A percentile compares a stretch with the other conserved stretches of the same genome.
Evolutionary conservation across 2,797 vertebrate species (phyloP).

Genomic region (Ambastaia sidthimunki): DNA sequence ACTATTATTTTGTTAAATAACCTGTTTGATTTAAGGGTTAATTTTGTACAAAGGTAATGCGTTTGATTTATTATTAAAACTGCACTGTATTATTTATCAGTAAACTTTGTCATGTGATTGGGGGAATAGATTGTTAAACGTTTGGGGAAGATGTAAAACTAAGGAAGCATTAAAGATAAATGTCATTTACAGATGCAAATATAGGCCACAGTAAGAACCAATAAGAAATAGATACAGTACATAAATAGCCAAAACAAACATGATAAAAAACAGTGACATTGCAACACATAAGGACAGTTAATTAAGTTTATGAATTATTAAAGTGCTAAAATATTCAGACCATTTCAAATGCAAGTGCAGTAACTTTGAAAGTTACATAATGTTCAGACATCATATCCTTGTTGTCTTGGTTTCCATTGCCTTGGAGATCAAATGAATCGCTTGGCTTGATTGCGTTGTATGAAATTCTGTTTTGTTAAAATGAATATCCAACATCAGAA

Average conservation of each 20-base stretch:
- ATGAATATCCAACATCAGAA: conserved; percentile 9
- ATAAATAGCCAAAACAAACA: background rate
- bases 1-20: too few relatives aligned
- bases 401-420: background rate
- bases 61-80: too few relatives aligned
- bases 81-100: too few relatives aligned
- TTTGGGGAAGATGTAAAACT: background rate
- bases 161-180: background rate
- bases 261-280: background rate
- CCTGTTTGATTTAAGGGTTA: too few relatives aligned
- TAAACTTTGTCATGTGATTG: too few relatives aligned
- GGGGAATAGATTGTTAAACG: background rate
- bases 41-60: too few relatives aligned
- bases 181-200: background rate
- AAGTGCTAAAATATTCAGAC: background rate
- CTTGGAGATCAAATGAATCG: background rate
- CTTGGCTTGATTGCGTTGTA: background rate
- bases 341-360: background rate
- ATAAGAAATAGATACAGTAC: background rate
- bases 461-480: conserved; percentile 1
- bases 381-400: conserved; percentile 28
- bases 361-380: background rate
- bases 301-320: background rate
- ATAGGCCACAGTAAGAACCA: background rate
- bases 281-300: background rate